phyloP scores from a whole-genome alignment of 2,113 vertebrate species.

The Isichthys henryi region DNA sequence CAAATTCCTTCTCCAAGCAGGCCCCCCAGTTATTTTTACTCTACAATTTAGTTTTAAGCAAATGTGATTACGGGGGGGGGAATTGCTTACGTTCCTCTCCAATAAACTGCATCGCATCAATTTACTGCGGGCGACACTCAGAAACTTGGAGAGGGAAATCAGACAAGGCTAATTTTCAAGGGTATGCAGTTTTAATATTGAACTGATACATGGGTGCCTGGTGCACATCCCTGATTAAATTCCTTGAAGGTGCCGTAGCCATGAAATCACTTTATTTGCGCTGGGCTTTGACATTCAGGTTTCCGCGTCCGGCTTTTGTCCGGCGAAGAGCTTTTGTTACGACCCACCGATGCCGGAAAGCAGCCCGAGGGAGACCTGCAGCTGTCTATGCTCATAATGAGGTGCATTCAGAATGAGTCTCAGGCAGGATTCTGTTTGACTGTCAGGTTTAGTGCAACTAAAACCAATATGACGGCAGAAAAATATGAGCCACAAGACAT shows the following conservation, averaged over 20 bases:
- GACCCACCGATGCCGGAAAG: background rate
- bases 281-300: background rate
- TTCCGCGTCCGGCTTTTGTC: background rate
- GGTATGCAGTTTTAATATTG: slow-evolving; percentile 6
- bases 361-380: background rate
- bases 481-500: background rate
- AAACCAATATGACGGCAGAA: background rate
- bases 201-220: background rate
- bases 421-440: background rate
- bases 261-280: background rate
- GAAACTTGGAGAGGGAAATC: slow-evolving; percentile 5
- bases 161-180: slow-evolving; percentile 10
- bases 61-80: slow-evolving; percentile 6
- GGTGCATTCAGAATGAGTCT: background rate
- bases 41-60: slow-evolving; percentile 12
- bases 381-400: background rate
- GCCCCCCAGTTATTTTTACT: slow-evolving; percentile 17
- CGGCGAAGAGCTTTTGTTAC: background rate
- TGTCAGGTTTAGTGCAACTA: background rate
- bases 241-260: background rate
- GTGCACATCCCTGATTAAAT: background rate
- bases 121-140: background rate
- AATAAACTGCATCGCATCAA: slow-evolving; percentile 18
- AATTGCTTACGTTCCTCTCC: slow-evolving; percentile 15
- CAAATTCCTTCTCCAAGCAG: background rate